phyloP scores from a whole-genome alignment of 30 jellyfish, hydroid and myxozoan genomes.

The Aurelia sp. region DNA sequence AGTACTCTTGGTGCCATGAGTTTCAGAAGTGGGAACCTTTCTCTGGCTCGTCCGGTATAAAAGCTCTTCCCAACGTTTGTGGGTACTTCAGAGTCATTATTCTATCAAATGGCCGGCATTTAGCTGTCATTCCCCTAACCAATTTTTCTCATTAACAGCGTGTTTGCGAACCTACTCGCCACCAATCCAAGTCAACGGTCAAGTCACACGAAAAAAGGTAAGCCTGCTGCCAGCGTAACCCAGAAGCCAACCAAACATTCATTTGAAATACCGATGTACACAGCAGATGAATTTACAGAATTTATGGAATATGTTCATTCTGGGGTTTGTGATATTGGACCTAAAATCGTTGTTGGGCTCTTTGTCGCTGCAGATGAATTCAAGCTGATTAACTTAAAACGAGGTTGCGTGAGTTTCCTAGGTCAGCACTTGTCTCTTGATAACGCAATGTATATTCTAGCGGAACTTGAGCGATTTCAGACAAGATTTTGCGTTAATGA shows the following conservation, averaged over 20 bases:
- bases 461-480: slow-evolving; percentile 54
- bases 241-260: slow-evolving; percentile 3
- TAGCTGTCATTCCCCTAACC: too few species aligned
- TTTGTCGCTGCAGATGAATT: slow-evolving; percentile 66
- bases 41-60: too few species aligned
- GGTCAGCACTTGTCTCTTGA: slow-evolving; percentile 30
- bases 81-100: too few species aligned
- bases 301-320: slow-evolving; percentile 64
- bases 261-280: slow-evolving; percentile 20
- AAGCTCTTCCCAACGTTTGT: too few species aligned
- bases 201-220: background rate
- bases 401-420: slow-evolving; percentile 47
- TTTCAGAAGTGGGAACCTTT: too few species aligned
- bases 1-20: too few species aligned
- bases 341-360: slow-evolving; percentile 56
- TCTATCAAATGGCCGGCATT: too few species aligned
- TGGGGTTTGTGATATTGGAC: slow-evolving; percentile 63
- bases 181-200: background rate
- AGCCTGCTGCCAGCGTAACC: slow-evolving; percentile 6
- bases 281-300: slow-evolving; percentile 17
- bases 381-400: slow-evolving; percentile 37
- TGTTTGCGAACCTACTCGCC: slow-evolving; percentile 25
- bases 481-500: slow-evolving; percentile 34
- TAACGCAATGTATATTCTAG: slow-evolving; percentile 46
- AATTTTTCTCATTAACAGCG: slow-evolving; percentile 6